These are phyloP conservation scores for Verasper variegatus DNA, from an alignment of 2,113 vertebrate genomes.

Conservation along the genomic window DNA sequence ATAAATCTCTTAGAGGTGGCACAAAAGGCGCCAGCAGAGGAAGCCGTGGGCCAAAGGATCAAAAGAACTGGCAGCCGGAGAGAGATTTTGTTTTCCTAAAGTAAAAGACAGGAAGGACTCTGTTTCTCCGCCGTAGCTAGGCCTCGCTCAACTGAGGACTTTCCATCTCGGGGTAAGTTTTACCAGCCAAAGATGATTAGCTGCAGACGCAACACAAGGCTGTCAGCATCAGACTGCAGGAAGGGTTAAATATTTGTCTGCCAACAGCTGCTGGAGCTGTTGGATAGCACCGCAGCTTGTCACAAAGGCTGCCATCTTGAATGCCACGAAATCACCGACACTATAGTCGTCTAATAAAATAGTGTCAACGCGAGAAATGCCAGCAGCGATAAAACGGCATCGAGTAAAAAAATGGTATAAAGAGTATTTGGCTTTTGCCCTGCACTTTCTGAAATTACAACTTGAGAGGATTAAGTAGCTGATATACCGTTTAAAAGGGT, in stretches of 20 bases:
- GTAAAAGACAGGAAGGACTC: slow-evolving; percentile 37
- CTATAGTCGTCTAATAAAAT: neutral
- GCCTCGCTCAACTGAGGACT: neutral
- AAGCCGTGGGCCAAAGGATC: slow-evolving; percentile 19
- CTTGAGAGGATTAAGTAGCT: neutral
- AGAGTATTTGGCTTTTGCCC: neutral
- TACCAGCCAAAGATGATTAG: slow-evolving; percentile 24
- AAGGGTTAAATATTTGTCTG: slow-evolving; percentile 15
- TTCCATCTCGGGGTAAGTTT: neutral
- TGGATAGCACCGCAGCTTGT: neutral
- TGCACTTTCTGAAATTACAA: neutral
- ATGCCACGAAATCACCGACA: neutral
- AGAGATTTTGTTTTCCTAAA: slow-evolving; percentile 23
- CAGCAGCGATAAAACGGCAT: neutral
- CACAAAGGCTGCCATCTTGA: neutral
- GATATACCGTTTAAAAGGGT: neutral
- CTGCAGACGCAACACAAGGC: slow-evolving; percentile 1
- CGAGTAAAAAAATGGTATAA: neutral
- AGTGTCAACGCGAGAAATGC: neutral
- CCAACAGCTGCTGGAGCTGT: slow-evolving; percentile 10
- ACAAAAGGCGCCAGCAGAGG: slow-evolving; percentile 31
- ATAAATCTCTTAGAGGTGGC: slow-evolving; percentile 50
- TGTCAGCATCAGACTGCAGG: slow-evolving; percentile 2
- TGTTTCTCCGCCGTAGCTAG: neutral
- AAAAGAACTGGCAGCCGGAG: slow-evolving; percentile 26